phyloP scores from a whole-genome alignment of 2,113 vertebrate species.

The Plotosus lineatus region DNA sequence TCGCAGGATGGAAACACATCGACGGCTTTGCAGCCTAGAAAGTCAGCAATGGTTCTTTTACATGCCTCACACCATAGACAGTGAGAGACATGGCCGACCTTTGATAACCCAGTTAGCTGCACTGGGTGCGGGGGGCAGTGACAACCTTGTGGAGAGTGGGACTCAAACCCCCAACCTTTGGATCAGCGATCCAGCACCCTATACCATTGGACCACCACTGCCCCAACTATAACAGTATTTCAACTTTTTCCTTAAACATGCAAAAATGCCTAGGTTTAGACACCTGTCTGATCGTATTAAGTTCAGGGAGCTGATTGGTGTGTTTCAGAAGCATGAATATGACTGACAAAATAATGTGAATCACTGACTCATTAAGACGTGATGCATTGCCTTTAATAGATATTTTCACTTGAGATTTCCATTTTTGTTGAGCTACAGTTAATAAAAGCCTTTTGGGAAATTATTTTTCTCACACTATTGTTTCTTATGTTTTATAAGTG shows the following conservation, averaged over 20 bases:
- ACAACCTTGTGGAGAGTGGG: too few species aligned
- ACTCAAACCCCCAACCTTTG: too few species aligned
- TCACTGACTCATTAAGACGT: conserved; percentile 21
- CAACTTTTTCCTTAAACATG: conserved; percentile 6
- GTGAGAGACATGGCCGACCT: too few species aligned
- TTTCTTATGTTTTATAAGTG: conserved; percentile 8
- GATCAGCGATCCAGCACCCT: too few species aligned
- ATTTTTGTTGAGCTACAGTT: neutral
- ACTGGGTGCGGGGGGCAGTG: too few species aligned
- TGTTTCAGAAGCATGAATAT: conserved; percentile 9
- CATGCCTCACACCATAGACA: too few species aligned
- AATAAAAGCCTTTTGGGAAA: conserved; percentile 19
- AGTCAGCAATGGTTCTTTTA: too few species aligned
- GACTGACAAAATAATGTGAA: neutral
- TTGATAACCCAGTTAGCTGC: too few species aligned
- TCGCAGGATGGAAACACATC: too few species aligned
- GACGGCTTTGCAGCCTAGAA: too few species aligned
- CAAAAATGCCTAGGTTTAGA: neutral
- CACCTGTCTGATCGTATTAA: conserved; percentile 1
- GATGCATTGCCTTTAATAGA: conserved; percentile 8
- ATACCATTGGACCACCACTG: too few species aligned
- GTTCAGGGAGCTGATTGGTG: neutral
- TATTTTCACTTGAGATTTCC: conserved; percentile 5
- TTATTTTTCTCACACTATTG: neutral
- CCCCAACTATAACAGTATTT: conserved; percentile 2